Evolutionary conservation across 2,113 vertebrate species (phyloP).

Genomic region (Podarcis raffonei): DNA sequence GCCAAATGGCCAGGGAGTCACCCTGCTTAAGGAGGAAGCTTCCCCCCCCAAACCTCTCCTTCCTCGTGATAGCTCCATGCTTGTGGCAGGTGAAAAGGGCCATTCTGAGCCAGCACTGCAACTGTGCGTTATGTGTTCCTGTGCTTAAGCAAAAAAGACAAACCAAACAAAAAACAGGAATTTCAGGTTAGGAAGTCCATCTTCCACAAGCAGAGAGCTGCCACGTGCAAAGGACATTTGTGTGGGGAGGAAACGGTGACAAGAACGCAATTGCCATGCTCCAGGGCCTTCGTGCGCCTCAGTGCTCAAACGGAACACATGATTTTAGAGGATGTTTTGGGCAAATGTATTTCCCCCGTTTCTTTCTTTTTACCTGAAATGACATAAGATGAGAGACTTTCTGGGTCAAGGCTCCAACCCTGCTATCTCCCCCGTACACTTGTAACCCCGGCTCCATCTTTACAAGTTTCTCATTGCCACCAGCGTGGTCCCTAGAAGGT

Average conservation of each 20-base stretch:
- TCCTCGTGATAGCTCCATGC: background rate
- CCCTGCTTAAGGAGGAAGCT: too few relatives aligned
- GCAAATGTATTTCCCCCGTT: too few relatives aligned
- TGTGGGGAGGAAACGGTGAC: background rate
- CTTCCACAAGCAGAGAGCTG: background rate
- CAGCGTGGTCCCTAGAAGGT: slow-evolving; percentile 90
- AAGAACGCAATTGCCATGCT: too few relatives aligned
- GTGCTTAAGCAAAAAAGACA: background rate
- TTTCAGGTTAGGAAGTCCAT: background rate
- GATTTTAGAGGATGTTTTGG: background rate
- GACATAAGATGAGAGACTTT: slow-evolving; percentile 88
- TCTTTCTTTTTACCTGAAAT: slow-evolving; percentile 80
- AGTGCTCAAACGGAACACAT: too few relatives aligned
- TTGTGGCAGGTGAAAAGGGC: background rate
- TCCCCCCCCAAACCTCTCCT: background rate
- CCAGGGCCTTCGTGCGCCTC: background rate
- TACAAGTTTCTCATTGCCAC: slow-evolving; percentile 94
- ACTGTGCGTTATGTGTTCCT: background rate
- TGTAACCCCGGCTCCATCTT: slow-evolving; percentile 86
- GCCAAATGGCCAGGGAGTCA: too few relatives aligned
- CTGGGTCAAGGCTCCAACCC: slow-evolving; percentile 89
- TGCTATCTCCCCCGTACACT: slow-evolving; percentile 91
- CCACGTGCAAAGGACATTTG: background rate
- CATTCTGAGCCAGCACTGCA: too few relatives aligned
- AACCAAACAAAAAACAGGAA: background rate